phyloP scores from a whole-genome alignment of 2,888 invertebrate species.

The Bugula neritina region DNA sequence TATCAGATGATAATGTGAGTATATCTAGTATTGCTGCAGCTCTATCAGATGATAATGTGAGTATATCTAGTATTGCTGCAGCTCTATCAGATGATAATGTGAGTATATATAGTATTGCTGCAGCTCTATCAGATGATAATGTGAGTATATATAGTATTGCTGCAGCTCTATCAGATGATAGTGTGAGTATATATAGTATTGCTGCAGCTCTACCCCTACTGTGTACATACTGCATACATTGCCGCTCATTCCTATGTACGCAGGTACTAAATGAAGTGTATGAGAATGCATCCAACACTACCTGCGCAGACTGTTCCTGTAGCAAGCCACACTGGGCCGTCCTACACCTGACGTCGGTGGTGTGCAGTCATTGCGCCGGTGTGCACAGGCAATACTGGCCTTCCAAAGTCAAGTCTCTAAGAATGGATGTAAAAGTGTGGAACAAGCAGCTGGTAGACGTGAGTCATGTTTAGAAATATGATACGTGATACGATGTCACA shows the following conservation, averaged over 20 bases:
- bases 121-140: background rate
- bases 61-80: too few species aligned
- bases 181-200: background rate
- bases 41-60: too few species aligned
- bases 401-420: conserved; percentile 81
- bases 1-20: too few species aligned
- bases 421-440: conserved; percentile 51
- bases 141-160: background rate
- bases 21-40: too few species aligned
- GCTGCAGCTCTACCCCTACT: background rate
- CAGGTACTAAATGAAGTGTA: conserved; percentile 45
- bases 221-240: background rate
- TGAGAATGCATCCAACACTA: conserved; percentile 43
- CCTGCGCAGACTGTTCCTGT: conserved; percentile 81
- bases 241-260: too few species aligned
- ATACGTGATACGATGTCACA: background rate
- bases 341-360: conserved; percentile 81
- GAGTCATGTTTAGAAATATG: background rate
- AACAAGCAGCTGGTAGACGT: conserved; percentile 45
- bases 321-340: conserved; percentile 93
- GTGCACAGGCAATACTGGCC: conserved; percentile 86
- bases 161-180: background rate
- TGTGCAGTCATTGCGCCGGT: conserved; percentile 82
- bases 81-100: too few species aligned
- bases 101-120: too few species aligned